Evolutionary conservation across 2,888 invertebrate genomes (phyloP).

Genomic region (Stratiomys singularior): DNA sequence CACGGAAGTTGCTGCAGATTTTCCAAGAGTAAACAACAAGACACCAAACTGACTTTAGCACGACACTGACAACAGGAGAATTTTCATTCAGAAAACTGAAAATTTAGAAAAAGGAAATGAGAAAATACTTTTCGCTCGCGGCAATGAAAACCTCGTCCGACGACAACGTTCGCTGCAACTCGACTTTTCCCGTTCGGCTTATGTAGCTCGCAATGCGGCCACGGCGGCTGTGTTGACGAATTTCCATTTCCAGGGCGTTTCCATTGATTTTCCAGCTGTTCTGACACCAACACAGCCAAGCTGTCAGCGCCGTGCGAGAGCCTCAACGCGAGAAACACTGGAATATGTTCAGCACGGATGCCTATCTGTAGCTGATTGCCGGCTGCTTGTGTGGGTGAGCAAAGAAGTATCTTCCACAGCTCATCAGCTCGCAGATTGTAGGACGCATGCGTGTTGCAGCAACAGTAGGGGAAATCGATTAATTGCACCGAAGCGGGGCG

Average conservation of each 20-base stretch:
- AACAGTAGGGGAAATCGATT: neutral
- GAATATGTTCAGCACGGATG: neutral
- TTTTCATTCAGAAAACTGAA: constrained; percentile 7
- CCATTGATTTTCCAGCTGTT: constrained; percentile 8
- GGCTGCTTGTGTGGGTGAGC: neutral
- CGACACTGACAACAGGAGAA: neutral
- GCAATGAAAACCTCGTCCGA: constrained; percentile 31
- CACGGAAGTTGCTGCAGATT: neutral
- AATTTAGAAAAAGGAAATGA: neutral
- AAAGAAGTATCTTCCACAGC: neutral
- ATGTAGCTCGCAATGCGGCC: too few relatives aligned
- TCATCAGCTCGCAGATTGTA: neutral
- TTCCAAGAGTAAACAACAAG: neutral
- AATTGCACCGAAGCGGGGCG: neutral
- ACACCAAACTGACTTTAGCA: neutral
- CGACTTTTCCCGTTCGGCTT: constrained; percentile 13
- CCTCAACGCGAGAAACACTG: neutral
- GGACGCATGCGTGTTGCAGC: neutral
- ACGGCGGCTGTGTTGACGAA: constrained; percentile 10
- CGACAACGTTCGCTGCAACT: constrained; percentile 38
- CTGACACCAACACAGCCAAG: neutral
- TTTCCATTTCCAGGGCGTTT: constrained; percentile 13
- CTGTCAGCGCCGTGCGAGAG: neutral
- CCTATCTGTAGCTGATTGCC: neutral
- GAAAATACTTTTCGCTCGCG: constrained; percentile 11